Evolutionary conservation across 2,113 vertebrate genomes (phyloP), one percentile per base, ranked within the genome.

Genomic region (Myotis davidii): DNA sequence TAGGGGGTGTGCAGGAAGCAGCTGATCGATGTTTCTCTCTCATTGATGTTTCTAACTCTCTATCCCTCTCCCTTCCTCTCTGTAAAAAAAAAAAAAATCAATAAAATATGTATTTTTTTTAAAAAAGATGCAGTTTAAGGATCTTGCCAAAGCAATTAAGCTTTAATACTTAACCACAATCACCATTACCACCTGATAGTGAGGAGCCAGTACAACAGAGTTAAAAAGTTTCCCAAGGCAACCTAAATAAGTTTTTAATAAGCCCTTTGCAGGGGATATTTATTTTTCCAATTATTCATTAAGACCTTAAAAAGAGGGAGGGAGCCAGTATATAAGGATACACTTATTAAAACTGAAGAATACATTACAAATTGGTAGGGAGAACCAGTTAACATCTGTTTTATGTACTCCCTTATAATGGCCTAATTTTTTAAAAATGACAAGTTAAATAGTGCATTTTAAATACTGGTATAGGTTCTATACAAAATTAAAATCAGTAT

Each of bases 141-240:
- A 81, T 72, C 39, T 42, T 73, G 52, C 84, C 76, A 84, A 91
- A 92, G 23, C 34, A 95, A 95, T 90, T 95, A 93, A 89, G 42
- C 56, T 64, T 81, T 50, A 90, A 70, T 52, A 82, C 56, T 72
- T 79, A 86, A 12, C 45, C 52, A 94, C 14, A 91, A 77, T 17
- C 82, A 76, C 14, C 61, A 85, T 42, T 77, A 69, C 34, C 77
- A 85, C 29, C n/a, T 4, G 42, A 88, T 5, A 81, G n/a, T 64
- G 9, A 85, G n/a, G 12, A 48, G 21, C 23, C 48, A 17, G n/a
- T 54, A 5, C 5, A 70, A 94, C 20, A 92, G 25, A 92, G 37
- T 42, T 59, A 39, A 73, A 72, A 77, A 77, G 37, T 0, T 85
- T 48, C 67, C 67, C 45, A 72, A 42, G 25, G 42, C 13, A 84